phyloP scores from a whole-genome alignment of 2,113 vertebrate genomes.

The Zosterops pallidus region DNA sequence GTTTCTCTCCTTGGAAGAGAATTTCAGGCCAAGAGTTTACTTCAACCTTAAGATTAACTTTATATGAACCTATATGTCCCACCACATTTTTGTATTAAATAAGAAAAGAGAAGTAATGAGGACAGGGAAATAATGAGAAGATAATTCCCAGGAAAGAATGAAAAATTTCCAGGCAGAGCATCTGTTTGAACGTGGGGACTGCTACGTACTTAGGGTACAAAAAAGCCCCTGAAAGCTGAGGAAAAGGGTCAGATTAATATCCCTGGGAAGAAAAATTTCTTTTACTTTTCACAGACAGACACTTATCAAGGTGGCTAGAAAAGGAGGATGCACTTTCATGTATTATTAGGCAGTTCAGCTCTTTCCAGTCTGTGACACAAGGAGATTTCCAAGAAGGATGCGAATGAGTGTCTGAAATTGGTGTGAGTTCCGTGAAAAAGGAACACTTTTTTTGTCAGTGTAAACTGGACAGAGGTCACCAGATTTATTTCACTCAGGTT shows the following conservation, averaged over 20 bases:
- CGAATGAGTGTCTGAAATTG: neutral
- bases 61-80: neutral
- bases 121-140: neutral
- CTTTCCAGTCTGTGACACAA: neutral
- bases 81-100: neutral
- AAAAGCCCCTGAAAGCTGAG: neutral
- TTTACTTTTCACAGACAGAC: neutral
- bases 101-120: neutral
- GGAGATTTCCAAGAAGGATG: neutral
- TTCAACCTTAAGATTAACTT: constrained; percentile 13
- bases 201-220: neutral
- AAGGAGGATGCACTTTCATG: neutral
- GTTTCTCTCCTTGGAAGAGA: neutral
- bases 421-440: neutral
- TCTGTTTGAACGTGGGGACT: neutral
- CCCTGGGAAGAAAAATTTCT: neutral
- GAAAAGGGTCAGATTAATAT: neutral
- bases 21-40: constrained; percentile 25
- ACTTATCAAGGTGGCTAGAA: neutral
- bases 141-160: neutral
- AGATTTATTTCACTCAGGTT: neutral
- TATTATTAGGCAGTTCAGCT: neutral
- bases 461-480: neutral
- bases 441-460: neutral
- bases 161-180: neutral